Conservation (phyloP, 2,888 invertebrate species). For the Athetis lepigone region DNA sequence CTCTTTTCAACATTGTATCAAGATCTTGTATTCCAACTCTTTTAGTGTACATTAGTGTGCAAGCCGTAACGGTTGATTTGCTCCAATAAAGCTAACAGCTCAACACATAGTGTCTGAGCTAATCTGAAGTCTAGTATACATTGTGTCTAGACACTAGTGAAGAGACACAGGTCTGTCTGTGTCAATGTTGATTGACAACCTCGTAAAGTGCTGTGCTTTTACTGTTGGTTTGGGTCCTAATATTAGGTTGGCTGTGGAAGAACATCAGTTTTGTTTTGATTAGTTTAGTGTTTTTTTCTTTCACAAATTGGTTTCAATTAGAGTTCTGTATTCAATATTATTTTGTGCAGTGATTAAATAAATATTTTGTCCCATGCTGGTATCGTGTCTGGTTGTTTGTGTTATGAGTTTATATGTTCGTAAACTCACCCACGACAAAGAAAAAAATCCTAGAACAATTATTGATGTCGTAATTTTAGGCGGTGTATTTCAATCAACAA, state of each 20-base stretch:
- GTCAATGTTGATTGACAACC: slow-evolving; percentile 68
- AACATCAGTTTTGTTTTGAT: not conserved
- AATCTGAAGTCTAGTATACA: slow-evolving; percentile 53
- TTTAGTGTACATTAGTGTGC: not conserved
- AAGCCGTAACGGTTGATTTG: slow-evolving; percentile 18
- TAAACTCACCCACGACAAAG: no score
- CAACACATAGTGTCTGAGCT: slow-evolving; percentile 40
- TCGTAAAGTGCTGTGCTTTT: slow-evolving; percentile 63
- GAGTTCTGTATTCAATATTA: no score
- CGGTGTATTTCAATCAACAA: no score
- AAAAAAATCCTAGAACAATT: no score
- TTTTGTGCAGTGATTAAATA: no score
- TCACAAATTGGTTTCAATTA: not conserved
- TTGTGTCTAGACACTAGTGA: slow-evolving; percentile 56
- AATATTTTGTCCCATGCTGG: no score
- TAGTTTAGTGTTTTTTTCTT: not conserved
- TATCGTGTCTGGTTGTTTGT: no score
- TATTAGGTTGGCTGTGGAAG: not conserved
- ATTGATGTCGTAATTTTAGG: no score
- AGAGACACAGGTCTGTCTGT: slow-evolving; percentile 63
- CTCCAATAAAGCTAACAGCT: slow-evolving; percentile 38
- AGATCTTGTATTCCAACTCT: not conserved
- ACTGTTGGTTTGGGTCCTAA: slow-evolving; percentile 15
- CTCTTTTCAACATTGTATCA: not conserved
- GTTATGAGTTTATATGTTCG: no score